Conservation (phyloP, 2,888 invertebrate species). For the Nipponacmea schrenckii region DNA sequence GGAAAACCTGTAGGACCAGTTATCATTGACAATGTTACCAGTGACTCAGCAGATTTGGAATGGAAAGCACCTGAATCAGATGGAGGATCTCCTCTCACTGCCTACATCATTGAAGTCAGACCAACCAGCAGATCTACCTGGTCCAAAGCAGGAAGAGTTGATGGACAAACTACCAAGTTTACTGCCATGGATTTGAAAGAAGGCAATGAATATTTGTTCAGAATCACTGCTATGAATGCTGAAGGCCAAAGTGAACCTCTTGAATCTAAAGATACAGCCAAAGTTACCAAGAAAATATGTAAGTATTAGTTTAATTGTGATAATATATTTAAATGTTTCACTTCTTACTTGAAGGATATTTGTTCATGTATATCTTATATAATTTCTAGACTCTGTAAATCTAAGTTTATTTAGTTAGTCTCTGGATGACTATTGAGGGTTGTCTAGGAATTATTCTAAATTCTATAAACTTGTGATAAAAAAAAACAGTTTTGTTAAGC, state of each 20-base stretch:
- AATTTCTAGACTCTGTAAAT: no score
- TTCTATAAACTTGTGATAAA: no score
- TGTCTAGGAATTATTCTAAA: no score
- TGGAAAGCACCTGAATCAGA: slow-evolving; percentile 65
- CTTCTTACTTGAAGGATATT: not conserved
- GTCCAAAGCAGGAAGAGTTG: slow-evolving; percentile 73
- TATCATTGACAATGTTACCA: slow-evolving; percentile 81
- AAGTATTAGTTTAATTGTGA: slow-evolving; percentile 28
- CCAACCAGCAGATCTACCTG: slow-evolving; percentile 82
- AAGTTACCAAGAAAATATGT: slow-evolving; percentile 53
- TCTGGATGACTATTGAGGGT: no score
- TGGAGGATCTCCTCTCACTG: slow-evolving; percentile 63
- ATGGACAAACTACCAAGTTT: slow-evolving; percentile 41
- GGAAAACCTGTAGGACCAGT: slow-evolving; percentile 86
- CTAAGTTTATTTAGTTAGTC: no score
- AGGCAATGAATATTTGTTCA: slow-evolving; percentile 85
- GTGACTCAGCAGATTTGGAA: slow-evolving; percentile 82
- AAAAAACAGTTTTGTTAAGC: no score
- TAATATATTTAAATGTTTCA: no score
- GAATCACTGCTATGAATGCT: slow-evolving; percentile 86
- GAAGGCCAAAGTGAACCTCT: slow-evolving; percentile 83
- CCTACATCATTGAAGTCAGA: slow-evolving; percentile 72
- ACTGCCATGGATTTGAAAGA: slow-evolving; percentile 76
- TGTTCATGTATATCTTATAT: not conserved
- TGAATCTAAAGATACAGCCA: slow-evolving; percentile 46